phyloP scores from a whole-genome alignment of 2,113 vertebrate species.

The Cryptoleucopteryx plumbea region DNA sequence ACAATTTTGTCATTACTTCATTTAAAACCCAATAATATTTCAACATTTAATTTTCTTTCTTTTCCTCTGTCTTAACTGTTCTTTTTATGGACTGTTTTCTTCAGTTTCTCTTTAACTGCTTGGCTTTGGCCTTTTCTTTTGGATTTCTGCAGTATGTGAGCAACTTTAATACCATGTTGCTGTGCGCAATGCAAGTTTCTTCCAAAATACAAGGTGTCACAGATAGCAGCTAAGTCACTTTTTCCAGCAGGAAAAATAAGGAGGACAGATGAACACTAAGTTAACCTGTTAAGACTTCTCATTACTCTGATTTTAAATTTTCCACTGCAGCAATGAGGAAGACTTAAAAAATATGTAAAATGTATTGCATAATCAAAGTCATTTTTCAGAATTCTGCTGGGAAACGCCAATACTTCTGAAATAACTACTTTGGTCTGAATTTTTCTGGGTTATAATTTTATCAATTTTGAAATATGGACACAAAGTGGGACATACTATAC shows the following conservation, averaged over 20 bases:
- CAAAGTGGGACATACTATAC: neutral
- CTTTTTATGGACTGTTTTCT: neutral
- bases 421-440: neutral
- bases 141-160: neutral
- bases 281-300: neutral
- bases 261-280: neutral
- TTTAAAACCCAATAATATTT: neutral
- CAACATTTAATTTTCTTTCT: neutral
- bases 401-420: neutral
- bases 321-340: neutral
- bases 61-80: neutral
- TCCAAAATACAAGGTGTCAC: neutral
- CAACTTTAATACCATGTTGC: fast-evolving
- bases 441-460: neutral
- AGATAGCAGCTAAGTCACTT: neutral
- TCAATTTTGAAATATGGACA: neutral
- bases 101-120: neutral
- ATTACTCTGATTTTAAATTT: neutral
- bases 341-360: neutral
- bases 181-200: neutral
- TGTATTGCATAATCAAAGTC: neutral
- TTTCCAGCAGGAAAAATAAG: neutral
- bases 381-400: neutral
- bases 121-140: neutral
- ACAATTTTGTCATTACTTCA: neutral